Conservation (phyloP, 2,797 vertebrate species). For the Schizopygopsis malacanthus region DNA sequence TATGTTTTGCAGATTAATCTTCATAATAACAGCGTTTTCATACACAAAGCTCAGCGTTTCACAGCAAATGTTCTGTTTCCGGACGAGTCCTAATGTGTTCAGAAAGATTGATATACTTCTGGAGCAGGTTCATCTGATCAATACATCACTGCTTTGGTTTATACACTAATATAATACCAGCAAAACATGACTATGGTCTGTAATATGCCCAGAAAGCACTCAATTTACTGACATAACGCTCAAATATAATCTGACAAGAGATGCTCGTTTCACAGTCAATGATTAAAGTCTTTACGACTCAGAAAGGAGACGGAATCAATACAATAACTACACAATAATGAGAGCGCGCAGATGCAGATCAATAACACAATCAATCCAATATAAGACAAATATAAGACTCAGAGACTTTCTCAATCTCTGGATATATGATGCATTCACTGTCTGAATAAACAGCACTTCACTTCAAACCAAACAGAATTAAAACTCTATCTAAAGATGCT, state of each 20-base stretch:
- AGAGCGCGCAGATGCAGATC: background rate
- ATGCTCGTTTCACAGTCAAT: background rate
- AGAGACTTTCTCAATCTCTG: background rate
- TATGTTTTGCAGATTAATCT: background rate
- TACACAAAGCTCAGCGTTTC: too few relatives aligned
- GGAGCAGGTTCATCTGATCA: background rate
- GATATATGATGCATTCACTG: background rate
- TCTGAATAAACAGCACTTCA: background rate
- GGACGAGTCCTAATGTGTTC: background rate
- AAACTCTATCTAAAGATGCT: background rate
- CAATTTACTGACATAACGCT: background rate
- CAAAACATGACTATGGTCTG: background rate
- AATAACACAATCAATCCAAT: background rate
- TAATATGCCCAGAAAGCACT: background rate
- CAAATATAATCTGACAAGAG: background rate
- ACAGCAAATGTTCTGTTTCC: background rate
- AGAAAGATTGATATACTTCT: background rate
- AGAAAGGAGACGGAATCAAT: background rate
- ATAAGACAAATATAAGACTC: background rate
- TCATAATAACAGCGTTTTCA: slow-evolving; percentile 4
- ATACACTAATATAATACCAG: background rate
- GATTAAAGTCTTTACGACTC: background rate
- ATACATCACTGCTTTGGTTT: background rate
- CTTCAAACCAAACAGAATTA: background rate
- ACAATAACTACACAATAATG: background rate